Evolutionary conservation across 2,797 vertebrate genomes (phyloP).

Genomic region (Sebastes alutus): DNA sequence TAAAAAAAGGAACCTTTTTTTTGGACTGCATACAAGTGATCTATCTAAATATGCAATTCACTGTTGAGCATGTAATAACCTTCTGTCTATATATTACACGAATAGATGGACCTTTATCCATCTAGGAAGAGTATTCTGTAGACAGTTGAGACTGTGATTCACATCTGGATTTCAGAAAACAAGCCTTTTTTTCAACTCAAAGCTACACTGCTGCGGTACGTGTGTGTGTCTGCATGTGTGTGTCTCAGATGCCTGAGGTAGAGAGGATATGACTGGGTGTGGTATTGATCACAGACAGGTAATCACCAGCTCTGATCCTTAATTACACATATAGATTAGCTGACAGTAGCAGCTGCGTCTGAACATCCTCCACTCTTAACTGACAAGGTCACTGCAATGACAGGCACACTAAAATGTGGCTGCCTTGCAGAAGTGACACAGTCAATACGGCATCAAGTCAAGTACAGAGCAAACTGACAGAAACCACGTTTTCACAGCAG

Average conservation of each 20-base stretch:
- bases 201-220: neutral
- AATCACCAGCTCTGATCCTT: conserved; percentile 58
- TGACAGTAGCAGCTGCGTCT: conserved; percentile 19
- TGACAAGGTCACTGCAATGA: conserved; percentile 53
- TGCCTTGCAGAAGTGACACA: neutral
- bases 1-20: too few relatives aligned
- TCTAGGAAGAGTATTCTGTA: neutral
- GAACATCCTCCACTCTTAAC: neutral
- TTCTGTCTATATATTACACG: neutral
- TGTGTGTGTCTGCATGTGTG: neutral
- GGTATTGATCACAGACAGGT: conserved; percentile 63
- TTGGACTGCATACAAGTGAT: conserved; percentile 8
- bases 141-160: neutral
- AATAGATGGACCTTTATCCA: neutral
- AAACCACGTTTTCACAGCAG: neutral
- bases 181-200: neutral
- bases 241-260: conserved; percentile 15
- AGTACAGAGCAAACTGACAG: neutral
- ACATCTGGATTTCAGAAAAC: neutral
- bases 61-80: neutral
- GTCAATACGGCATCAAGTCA: conserved; percentile 4
- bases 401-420: neutral
- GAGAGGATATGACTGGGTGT: conserved; percentile 42
- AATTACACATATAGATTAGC: conserved; percentile 60
- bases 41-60: conserved; percentile 9